phyloP scores from a whole-genome alignment of 2,888 invertebrate genomes.

The Archips xylosteana region DNA sequence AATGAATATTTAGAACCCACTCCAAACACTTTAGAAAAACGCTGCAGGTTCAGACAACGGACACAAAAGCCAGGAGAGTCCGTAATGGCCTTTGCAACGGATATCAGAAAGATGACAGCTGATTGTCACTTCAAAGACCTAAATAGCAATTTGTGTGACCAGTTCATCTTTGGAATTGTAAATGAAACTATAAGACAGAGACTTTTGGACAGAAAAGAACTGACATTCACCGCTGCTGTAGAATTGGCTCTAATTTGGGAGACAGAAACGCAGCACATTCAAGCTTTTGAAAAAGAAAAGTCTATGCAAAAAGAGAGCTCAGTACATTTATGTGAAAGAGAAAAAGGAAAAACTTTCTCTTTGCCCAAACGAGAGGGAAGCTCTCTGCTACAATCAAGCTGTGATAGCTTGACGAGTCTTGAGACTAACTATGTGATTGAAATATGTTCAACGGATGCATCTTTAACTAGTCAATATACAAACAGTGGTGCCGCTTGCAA shows the following conservation, averaged over 20 bases:
- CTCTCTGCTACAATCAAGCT: not conserved
- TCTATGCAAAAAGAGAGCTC: not conserved
- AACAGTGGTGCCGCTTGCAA: not conserved
- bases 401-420: not conserved
- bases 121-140: conserved; percentile 24
- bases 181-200: not conserved
- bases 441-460: not conserved
- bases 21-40: conserved; percentile 5
- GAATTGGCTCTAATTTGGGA: conserved; percentile 19
- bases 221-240: conserved; percentile 12
- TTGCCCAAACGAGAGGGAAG: not conserved
- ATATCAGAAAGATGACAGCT: conserved; percentile 21
- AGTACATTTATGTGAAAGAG: not conserved
- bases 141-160: conserved; percentile 24
- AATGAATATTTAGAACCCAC: conserved; percentile 21
- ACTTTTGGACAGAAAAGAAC: not conserved
- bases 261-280: not conserved
- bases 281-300: not conserved
- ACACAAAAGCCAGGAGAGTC: conserved; percentile 20
- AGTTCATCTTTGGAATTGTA: conserved; percentile 24
- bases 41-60: conserved; percentile 22
- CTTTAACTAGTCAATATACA: not conserved
- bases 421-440: conserved; percentile 2
- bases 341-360: not conserved
- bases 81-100: conserved; percentile 24